Percentiles rank a stretch among this genome's conserved stretches.
Evolutionary conservation across 2,113 vertebrate species (phyloP).

Genomic region (Hylia prasina): DNA sequence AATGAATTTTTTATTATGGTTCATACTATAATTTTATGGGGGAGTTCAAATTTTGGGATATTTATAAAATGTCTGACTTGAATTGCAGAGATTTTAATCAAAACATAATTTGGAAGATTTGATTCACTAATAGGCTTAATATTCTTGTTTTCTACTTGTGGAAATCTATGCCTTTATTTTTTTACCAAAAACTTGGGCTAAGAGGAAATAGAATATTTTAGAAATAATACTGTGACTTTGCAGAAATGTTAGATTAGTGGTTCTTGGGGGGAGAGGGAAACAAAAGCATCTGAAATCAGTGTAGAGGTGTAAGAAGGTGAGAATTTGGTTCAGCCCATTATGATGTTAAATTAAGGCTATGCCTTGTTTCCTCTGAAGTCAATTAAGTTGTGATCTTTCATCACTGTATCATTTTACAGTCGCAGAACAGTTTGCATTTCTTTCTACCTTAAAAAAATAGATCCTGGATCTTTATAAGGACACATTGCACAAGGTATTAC

Average conservation of each 20-base stretch:
- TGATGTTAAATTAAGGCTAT: not conserved
- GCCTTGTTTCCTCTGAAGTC: not conserved
- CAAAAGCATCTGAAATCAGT: not conserved
- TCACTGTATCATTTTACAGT: not conserved
- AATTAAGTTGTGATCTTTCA: slow-evolving; percentile 3
- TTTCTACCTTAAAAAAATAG: not conserved
- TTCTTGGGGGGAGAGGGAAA: not conserved
- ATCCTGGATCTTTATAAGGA: not conserved
- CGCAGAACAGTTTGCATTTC: not conserved
- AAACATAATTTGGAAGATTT: not conserved
- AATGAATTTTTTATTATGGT: not conserved
- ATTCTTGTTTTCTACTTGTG: not conserved
- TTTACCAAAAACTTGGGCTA: not conserved
- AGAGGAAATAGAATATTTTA: not conserved
- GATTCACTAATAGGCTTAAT: not conserved
- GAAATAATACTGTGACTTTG: not conserved
- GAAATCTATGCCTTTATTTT: not conserved
- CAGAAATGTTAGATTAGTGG: not conserved
- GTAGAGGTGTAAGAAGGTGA: not conserved
- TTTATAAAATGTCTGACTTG: not conserved
- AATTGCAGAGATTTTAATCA: not conserved
- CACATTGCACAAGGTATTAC: not conserved
- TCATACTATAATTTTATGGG: not conserved
- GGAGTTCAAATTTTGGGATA: not conserved
- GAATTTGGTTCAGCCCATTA: not conserved